Evolutionary conservation across 2,113 vertebrate genomes (phyloP).

Genomic region (Takifugu flavidus): DNA sequence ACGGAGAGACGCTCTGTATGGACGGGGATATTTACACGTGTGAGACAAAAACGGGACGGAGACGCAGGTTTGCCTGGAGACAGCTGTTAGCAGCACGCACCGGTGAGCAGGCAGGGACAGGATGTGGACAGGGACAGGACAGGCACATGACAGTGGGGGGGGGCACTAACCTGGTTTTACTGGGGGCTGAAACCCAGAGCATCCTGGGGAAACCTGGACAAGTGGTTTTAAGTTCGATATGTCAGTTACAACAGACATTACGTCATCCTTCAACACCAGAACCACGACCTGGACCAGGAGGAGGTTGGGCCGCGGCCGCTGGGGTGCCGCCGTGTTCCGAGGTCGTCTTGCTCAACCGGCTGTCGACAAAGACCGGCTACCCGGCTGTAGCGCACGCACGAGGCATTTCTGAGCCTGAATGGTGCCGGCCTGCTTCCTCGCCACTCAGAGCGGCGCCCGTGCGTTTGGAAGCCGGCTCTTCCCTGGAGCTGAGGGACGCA

Average conservation of each 20-base stretch:
- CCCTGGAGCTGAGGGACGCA: constrained; percentile 27
- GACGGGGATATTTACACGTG: too few species aligned
- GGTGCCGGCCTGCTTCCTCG: constrained; percentile 29
- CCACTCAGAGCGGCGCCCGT: constrained; percentile 4
- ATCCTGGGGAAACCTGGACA: too few species aligned
- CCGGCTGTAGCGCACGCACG: constrained; percentile 16
- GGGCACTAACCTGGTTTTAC: too few species aligned
- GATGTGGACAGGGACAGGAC: too few species aligned
- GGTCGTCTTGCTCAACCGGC: constrained; percentile 41
- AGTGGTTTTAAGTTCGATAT: constrained; percentile 23
- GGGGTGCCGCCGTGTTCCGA: constrained; percentile 33
- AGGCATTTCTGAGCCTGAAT: constrained; percentile 11
- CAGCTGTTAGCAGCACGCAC: too few species aligned
- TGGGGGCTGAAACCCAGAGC: too few species aligned
- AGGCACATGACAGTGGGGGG: too few species aligned
- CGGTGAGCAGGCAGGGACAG: too few species aligned
- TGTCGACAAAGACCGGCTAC: too few species aligned
- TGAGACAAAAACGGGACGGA: too few species aligned
- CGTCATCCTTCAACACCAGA: constrained; percentile 8
- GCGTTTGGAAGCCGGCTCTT: too few species aligned
- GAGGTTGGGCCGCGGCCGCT: constrained; percentile 2
- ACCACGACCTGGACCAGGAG: neutral
- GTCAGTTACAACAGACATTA: constrained; percentile 46
- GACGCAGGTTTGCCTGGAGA: too few species aligned
- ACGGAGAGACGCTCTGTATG: constrained; percentile 22